Base-by-base conservation (phyloP, 2,888 invertebrate species). In the Tenthredo mesomela region DNA sequence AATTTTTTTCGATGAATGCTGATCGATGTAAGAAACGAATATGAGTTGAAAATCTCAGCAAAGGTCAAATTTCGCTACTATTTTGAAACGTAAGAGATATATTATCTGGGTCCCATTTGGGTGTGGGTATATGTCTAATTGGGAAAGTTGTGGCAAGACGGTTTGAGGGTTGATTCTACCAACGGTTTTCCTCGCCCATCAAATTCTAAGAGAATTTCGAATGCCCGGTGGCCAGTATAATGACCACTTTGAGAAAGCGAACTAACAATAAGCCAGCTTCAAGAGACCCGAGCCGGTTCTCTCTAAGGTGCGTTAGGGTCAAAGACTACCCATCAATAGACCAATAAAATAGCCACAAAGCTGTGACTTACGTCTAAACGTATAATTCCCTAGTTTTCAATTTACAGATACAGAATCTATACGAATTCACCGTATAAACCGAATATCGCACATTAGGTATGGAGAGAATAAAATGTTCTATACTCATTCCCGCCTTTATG, bases 181-280 rank as follows among this genome's bases (percentile, higher is more conserved):
- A 80, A 37, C 50, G 50, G 77, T 77, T 33, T 77, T 54, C 29
- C 50, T 47, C 50, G 15, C 29, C 10, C 7, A 37, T 50, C 33
- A 54, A 80, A 40, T 80, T 61, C 33, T 33, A 6, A 5, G n/a
- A 80, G 21, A 61, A 47, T 77, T n/a, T 25, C 10, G 10, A 7
- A 54, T 50, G 80, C n/a, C 58, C 61, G 37, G 15, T 80, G 80
- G 80, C 61, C 29, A 25, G 37, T 61, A 21, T 92, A 92, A 92
- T 92, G 91, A 91, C 91, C 90, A 92, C 92, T 92, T 92, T 92
- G 92, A 91, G 91, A 92, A 89, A 89, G 88, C 89, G 86, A 77
- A 77, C 77, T 33, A 54, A 77, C 88, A 89, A 88, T 91, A 90
- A 91, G 90, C 91, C 91, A 80, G 77, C n/a, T 80, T 37, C 80